Percentiles rank a stretch among this genome's conserved stretches.
Evolutionary conservation across 2,888 invertebrate genomes (phyloP).

Genomic region (Rhimphoctona megacephalus): DNA sequence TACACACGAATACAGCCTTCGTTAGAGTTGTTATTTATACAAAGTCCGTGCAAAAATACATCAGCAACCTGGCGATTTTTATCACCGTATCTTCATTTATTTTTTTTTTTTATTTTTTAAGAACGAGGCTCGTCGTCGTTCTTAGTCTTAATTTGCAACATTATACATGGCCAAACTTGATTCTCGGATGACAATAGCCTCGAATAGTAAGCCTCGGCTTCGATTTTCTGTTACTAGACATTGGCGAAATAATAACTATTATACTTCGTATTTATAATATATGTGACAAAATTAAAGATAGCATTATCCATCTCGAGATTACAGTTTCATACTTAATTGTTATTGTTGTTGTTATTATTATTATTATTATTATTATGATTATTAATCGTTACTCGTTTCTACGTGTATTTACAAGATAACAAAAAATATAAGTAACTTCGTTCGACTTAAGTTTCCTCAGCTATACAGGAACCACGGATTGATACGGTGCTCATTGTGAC

Average conservation of each 20-base stretch:
- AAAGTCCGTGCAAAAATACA: conserved; percentile 84
- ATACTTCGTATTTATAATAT: conserved; percentile 20
- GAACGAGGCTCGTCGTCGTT: conserved; percentile 56
- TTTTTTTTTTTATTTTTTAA: conserved; percentile 35
- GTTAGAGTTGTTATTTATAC: conserved; percentile 80
- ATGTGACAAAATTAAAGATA: conserved; percentile 48
- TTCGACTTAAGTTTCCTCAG: conserved; percentile 60
- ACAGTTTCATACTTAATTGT: conserved; percentile 29
- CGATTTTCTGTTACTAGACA: conserved; percentile 33
- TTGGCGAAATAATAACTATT: conserved; percentile 32
- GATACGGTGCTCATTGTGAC: conserved; percentile 47
- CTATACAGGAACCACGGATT: conserved; percentile 66
- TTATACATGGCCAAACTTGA: conserved; percentile 29
- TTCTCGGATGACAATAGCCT: background rate
- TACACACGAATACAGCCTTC: conserved; percentile 73
- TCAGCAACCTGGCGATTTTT: conserved; percentile 77
- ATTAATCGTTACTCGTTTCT: background rate
- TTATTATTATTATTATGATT: background rate
- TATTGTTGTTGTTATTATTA: background rate
- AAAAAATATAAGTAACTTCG: conserved; percentile 76
- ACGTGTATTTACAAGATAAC: conserved; percentile 77
- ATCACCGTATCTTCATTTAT: conserved; percentile 55
- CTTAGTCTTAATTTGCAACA: conserved; percentile 21
- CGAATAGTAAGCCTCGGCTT: conserved; percentile 17
- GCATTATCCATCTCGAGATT: conserved; percentile 32